phyloP scores from a whole-genome alignment of 2,888 invertebrate genomes.

The Aleiodes testaceus region DNA sequence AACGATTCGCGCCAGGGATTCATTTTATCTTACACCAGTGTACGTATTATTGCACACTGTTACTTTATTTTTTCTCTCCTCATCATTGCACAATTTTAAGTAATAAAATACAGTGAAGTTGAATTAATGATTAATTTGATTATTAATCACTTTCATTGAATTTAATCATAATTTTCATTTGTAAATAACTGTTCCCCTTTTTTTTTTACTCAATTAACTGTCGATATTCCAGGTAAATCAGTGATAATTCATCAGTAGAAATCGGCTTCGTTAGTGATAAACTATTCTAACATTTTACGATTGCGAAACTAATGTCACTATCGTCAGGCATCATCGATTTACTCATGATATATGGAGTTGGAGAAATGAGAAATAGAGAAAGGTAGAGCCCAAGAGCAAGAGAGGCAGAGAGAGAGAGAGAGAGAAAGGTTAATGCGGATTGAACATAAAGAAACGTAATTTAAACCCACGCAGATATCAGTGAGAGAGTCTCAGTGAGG shows the following conservation, averaged over 20 bases:
- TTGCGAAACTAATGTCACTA: constrained; percentile 4
- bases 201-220: too few relatives aligned
- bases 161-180: too few relatives aligned
- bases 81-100: constrained; percentile 5
- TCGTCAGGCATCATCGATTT: constrained; percentile 49
- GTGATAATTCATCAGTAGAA: background rate
- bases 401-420: constrained; percentile 8
- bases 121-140: background rate
- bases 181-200: too few relatives aligned
- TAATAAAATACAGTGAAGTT: background rate
- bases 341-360: constrained; percentile 47
- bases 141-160: background rate
- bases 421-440: constrained; percentile 23
- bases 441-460: constrained; percentile 56
- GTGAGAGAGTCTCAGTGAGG: constrained; percentile 28
- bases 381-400: constrained; percentile 5
- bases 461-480: constrained; percentile 56
- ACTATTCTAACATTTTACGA: background rate
- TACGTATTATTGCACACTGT: constrained; percentile 18
- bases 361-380: constrained; percentile 7
- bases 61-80: background rate
- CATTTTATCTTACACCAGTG: constrained; percentile 36
- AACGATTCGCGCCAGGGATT: constrained; percentile 38
- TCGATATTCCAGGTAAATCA: too few relatives aligned
- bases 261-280: background rate